Base-by-base conservation (phyloP, 1,140 invertebrate species). In the Platyura marginata region DNA sequence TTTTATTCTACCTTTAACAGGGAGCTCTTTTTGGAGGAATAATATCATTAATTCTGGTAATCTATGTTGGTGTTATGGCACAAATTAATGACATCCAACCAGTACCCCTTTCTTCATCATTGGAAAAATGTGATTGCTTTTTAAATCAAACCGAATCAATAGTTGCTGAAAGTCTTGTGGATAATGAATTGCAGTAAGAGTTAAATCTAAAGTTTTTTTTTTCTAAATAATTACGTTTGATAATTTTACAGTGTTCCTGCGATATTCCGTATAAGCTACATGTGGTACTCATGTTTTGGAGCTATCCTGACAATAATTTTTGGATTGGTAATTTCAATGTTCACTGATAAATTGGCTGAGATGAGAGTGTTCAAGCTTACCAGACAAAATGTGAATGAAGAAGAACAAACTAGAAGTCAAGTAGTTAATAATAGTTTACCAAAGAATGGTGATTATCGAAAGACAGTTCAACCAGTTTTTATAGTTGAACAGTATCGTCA, bases 231-330 rank as follows among this genome's bases (percentile, higher is more conserved):
- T 22, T 22, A 5, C 13, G 5, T 40, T 6, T 13, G 5, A 18
- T 40, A 3, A 38, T 3, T 38, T 39, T 21, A 51, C 39, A 60
- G 56, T 1, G 62, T 67, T 3, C 70, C 65, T 51, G 55, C 64
- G 67, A 72, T 75, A 22, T 76, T 75, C 49, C 67, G 67, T 23
- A 61, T 77, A 41, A 77, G 74, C 19, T 77, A 77, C 48, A 65
- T 77, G 55, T 77, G 74, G 73, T 78, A 76, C 48, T 70, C 78
- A n/a, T 71, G 72, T 21, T 73, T 86, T n/a, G 84, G 81, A 2
- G 78, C 73, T 37, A 46, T 73, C 1, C 60, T 75, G 1, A 84
- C 84, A 0, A 61, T 88, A 21, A 45, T 82, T 3, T 59, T 81
- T 11, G 86, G 86, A 1, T 55, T 82, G 21, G 22, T 75, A 0